These are phyloP conservation scores for Anorthoa munda DNA, from an alignment of 2,888 invertebrate genomes.

Conservation along the genomic window DNA sequence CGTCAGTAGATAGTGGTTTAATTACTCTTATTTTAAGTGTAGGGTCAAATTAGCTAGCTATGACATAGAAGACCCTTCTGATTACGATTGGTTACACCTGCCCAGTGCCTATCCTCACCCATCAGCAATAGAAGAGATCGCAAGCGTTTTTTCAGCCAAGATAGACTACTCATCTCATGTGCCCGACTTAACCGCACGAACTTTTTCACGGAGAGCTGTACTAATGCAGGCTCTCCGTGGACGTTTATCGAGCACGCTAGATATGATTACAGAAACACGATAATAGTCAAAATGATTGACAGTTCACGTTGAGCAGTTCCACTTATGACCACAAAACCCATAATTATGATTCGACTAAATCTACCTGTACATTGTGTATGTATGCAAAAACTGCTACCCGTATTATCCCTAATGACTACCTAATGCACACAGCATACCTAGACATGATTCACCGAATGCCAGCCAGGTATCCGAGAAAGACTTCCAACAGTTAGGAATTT, in stretches of 20 bases:
- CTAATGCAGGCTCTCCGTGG: no score
- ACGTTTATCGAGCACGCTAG: neutral
- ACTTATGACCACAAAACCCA: neutral
- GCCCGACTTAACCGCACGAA: no score
- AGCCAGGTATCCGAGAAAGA: neutral
- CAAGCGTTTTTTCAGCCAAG: no score
- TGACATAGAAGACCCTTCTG: neutral
- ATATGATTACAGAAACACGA: neutral
- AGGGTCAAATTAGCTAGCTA: neutral
- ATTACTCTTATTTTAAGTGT: neutral
- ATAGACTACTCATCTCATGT: no score
- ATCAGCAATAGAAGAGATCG: no score
- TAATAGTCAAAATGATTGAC: neutral
- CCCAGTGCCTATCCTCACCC: no score
- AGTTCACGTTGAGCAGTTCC: neutral
- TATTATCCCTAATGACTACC: neutral
- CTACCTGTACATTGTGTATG: neutral
- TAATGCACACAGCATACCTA: constrained; percentile 6
- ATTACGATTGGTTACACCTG: no score
- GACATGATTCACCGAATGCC: constrained; percentile 12
- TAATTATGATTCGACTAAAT: neutral
- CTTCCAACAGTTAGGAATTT: constrained; percentile 37
- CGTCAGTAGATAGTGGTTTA: neutral
- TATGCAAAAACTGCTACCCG: neutral
- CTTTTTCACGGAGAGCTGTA: no score